Percentiles rank a stretch among this genome's conserved stretches.
These are phyloP conservation scores for Papilio protenor DNA, from an alignment of 2,888 invertebrate species.

Conservation along the genomic window DNA sequence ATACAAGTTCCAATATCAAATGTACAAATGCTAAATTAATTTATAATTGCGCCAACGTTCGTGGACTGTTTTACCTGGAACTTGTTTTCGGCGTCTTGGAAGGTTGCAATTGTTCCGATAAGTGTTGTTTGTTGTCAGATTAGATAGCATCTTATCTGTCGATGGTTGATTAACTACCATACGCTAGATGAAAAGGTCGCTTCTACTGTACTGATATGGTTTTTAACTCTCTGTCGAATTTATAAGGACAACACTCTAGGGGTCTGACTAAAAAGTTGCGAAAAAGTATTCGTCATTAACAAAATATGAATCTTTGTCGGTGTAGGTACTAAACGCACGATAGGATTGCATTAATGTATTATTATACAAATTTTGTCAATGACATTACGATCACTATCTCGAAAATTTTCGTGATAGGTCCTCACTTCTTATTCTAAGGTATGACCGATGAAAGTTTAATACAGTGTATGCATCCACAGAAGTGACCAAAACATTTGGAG, in stretches of 20 bases:
- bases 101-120: conserved; percentile 64
- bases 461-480: too few species aligned
- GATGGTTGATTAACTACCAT: conserved; percentile 81
- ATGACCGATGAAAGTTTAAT: too few species aligned
- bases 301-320: too few species aligned
- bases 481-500: too few species aligned
- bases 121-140: conserved; percentile 64
- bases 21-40: conserved; percentile 54
- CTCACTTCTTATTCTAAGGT: too few species aligned
- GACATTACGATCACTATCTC: too few species aligned
- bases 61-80: conserved; percentile 62
- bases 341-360: too few species aligned
- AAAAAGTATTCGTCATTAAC: too few species aligned
- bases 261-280: too few species aligned
- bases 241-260: not conserved
- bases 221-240: not conserved
- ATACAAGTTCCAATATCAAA: conserved; percentile 47
- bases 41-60: conserved; percentile 68
- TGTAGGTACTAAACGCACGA: too few species aligned
- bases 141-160: conserved; percentile 71
- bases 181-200: conserved; percentile 64
- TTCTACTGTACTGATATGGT: conserved; percentile 56
- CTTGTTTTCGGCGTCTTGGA: conserved; percentile 65
- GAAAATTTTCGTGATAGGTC: too few species aligned
- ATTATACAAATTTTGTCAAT: too few species aligned